Evolutionary conservation across 2,797 vertebrate species (phyloP).

Genomic region (Spinus pinus): DNA sequence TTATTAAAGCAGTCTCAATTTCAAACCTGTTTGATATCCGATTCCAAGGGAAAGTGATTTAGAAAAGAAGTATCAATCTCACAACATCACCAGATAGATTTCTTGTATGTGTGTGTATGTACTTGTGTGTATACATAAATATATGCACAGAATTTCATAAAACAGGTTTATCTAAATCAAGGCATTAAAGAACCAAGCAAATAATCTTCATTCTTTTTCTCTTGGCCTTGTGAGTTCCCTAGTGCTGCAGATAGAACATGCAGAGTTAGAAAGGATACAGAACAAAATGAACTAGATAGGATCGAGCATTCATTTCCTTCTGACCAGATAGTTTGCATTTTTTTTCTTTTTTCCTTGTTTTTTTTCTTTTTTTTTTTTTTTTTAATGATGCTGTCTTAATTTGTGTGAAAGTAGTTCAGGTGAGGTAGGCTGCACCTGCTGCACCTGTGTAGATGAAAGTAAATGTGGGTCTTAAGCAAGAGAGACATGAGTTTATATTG

Average conservation of each 20-base stretch:
- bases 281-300: not conserved
- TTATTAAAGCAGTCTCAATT: not conserved
- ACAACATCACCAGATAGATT: not conserved
- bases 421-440: not conserved
- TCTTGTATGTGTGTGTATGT: not conserved
- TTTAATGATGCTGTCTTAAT: not conserved
- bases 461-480: not conserved
- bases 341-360: not conserved
- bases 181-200: not conserved
- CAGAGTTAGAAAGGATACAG: not conserved
- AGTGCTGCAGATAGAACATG: not conserved
- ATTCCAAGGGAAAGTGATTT: not conserved
- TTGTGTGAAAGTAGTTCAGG: not conserved
- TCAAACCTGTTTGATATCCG: not conserved
- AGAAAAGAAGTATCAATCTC: not conserved
- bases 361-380: not conserved
- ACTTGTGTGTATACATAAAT: rapidly evolving
- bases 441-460: not conserved
- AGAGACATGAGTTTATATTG: not conserved
- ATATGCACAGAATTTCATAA: not conserved
- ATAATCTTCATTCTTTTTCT: not conserved
- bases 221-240: not conserved
- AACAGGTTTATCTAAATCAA: not conserved
- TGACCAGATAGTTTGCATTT: rapidly evolving
- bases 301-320: not conserved